These are phyloP conservation scores for Coelinius sp. DNA, from an alignment of 2,888 invertebrate species.

Conservation along the genomic window DNA sequence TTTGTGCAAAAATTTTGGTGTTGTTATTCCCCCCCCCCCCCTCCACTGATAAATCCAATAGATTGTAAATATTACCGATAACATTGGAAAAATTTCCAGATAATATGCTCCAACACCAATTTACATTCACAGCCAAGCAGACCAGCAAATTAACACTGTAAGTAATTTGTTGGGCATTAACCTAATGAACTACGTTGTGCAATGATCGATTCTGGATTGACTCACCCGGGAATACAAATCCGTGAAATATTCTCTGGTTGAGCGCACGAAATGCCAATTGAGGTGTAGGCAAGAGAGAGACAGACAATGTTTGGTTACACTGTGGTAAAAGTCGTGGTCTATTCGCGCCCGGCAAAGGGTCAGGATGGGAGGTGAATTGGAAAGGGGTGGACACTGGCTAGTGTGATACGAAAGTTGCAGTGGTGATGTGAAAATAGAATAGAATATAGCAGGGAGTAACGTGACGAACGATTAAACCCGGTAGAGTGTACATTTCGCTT, in stretches of 20 bases:
- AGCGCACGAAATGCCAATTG: slow-evolving; percentile 27
- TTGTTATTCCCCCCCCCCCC: slow-evolving; percentile 33
- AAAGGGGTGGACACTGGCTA: neutral
- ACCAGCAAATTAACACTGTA: slow-evolving; percentile 7
- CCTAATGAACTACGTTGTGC: slow-evolving; percentile 29
- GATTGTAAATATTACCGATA: neutral
- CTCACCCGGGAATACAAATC: slow-evolving; percentile 20
- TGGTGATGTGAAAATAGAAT: neutral
- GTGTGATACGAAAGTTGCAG: neutral
- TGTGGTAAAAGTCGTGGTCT: slow-evolving; percentile 23
- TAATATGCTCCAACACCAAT: neutral
- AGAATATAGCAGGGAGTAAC: slow-evolving; percentile 42
- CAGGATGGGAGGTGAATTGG: neutral
- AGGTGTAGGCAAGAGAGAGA: neutral
- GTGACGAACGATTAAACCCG: slow-evolving; percentile 51
- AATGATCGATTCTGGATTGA: slow-evolving; percentile 18
- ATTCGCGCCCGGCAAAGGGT: neutral
- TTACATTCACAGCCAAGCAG: neutral
- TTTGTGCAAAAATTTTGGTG: slow-evolving; percentile 49
- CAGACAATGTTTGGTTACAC: slow-evolving; percentile 25
- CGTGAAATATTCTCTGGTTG: slow-evolving; percentile 14
- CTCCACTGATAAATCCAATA: neutral
- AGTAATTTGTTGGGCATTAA: slow-evolving; percentile 29
- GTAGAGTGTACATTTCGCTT: slow-evolving; percentile 50
- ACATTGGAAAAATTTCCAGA: neutral